phyloP scores from a whole-genome alignment of 2,888 invertebrate species.

The Acanthopleura granulata region DNA sequence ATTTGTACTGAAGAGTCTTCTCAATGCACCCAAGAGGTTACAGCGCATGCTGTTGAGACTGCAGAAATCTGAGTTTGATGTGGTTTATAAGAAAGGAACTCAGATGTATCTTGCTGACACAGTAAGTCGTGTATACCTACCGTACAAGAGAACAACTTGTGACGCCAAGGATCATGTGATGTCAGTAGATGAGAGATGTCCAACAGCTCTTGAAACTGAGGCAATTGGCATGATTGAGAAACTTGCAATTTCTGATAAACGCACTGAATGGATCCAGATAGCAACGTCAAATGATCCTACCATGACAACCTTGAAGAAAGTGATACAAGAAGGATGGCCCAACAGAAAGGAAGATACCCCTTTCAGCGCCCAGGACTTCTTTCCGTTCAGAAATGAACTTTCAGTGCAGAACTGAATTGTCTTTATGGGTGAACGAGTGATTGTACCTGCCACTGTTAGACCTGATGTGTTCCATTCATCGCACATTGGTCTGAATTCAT shows the following conservation, averaged over 20 bases:
- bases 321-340: constrained; percentile 27
- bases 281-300: constrained; percentile 18
- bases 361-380: constrained; percentile 14
- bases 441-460: neutral
- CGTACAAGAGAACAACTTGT: neutral
- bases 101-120: constrained; percentile 20
- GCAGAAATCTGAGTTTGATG: constrained; percentile 27
- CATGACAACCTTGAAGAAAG: constrained; percentile 17
- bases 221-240: constrained; percentile 21
- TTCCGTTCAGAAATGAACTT: constrained; percentile 16
- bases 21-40: constrained; percentile 23
- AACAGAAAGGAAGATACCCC: neutral
- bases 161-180: neutral
- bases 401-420: constrained; percentile 22
- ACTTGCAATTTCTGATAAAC: neutral
- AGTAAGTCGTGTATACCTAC: constrained; percentile 23
- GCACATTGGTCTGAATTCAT: constrained; percentile 21
- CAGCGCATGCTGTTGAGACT: constrained; percentile 26
- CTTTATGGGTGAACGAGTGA: constrained; percentile 22
- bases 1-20: constrained; percentile 25
- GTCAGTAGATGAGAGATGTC: neutral
- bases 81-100: constrained; percentile 19
- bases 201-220: neutral
- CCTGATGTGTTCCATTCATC: neutral
- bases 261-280: neutral